Percentiles rank a stretch among this genome's conserved stretches.
phyloP scores from a whole-genome alignment of 2,113 vertebrate genomes.

The Macroglossus sobrinus region DNA sequence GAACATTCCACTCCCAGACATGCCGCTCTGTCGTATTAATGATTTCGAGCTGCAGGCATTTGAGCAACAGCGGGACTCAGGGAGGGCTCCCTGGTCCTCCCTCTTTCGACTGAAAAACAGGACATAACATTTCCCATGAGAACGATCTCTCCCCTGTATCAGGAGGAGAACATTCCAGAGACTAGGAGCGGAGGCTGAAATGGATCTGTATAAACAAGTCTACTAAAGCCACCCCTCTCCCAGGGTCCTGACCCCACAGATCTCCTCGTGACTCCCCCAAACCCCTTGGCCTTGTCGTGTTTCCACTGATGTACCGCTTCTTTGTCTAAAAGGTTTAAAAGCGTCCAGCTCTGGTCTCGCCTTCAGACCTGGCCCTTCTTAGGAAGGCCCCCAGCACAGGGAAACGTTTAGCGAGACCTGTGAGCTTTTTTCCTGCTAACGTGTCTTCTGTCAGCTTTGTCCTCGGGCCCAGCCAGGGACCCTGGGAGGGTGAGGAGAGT shows the following conservation, averaged over 20 bases:
- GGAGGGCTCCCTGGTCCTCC: background rate
- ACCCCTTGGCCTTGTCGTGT: background rate
- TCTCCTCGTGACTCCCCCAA: background rate
- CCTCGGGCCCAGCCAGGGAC: background rate
- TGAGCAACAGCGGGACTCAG: background rate
- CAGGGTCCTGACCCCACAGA: background rate
- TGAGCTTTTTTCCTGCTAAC: background rate
- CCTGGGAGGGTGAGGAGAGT: background rate
- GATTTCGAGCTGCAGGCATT: background rate
- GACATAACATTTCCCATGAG: background rate
- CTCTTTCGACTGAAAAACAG: background rate
- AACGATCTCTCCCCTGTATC: background rate
- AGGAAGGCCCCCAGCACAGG: background rate
- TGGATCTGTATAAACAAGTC: background rate
- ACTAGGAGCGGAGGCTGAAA: background rate
- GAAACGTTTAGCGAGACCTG: background rate
- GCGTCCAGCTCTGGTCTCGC: background rate
- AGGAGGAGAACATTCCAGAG: background rate
- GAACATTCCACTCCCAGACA: rapidly evolving
- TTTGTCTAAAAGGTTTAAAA: background rate
- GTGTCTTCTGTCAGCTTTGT: background rate
- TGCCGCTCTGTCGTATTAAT: rapidly evolving
- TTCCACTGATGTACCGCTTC: background rate
- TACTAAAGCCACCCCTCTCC: background rate
- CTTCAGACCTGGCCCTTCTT: background rate